Base-by-base conservation (phyloP, 2,797 vertebrate genomes). In the Delichon dasypus region DNA sequence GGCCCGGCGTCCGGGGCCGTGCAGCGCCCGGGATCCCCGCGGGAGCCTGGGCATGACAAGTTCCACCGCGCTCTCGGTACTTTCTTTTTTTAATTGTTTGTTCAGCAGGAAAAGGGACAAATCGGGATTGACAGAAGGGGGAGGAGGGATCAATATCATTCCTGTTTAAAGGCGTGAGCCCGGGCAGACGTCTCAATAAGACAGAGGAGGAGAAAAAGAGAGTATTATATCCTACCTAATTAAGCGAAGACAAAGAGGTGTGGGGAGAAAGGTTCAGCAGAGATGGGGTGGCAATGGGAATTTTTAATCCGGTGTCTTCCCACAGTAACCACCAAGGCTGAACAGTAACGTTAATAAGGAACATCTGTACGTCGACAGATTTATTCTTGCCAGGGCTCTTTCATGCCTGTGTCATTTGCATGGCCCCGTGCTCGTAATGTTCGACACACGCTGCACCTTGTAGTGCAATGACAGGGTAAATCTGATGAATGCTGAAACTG, bases 301-400 rank as follows among this genome's bases (percentile, higher is more conserved):
- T 87, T 97, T 93, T 94, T 89, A 93, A 88, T 80, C 87, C 66
- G 1, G 58, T 92, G 54, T 83, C 78, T 95, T 95, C 87, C 82
- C 72, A 78, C 74, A 62, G 84, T 92, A 92, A 93, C 85, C 86
- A 95, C 81, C 68, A 93, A 90, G 54, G 87, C 88, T 94, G 95
- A 97, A 96, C 94, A 94, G 80, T 78, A 95, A 92, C 64, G 67
- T 94, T 96, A 95, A 94, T 95, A 74, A 85, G 81, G 84, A 96
- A 95, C 93, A 96, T 95, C 92, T 94, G 95, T 95, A 94, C 92
- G 87, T 90, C 64, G 93, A 92, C 86, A 94, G 91, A 96, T 96
- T 97, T 95, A 96, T 93, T 93, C 94, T 89, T 89, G 93, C 93
- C 83, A 36, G 83, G 81, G 84, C 82, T 91, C 55, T 95, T 88